A percentile compares a stretch with the other conserved stretches of the same genome.
phyloP scores from a whole-genome alignment of 1,140 invertebrate species.

The Spodoptera litura region DNA sequence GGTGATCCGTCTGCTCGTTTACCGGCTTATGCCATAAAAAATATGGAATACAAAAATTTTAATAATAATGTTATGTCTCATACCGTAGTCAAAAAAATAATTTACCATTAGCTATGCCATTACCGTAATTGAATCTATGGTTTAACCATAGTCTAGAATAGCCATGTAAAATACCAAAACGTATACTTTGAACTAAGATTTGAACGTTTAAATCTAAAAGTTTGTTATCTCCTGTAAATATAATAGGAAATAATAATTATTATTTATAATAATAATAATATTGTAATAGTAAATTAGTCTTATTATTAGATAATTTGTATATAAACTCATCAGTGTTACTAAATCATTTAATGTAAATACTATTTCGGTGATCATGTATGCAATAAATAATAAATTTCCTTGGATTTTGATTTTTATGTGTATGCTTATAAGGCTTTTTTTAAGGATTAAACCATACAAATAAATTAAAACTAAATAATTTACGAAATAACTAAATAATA shows the following conservation, averaged over 20 bases:
- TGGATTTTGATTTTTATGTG: slow-evolving; percentile 47
- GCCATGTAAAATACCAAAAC: slow-evolving; percentile 53
- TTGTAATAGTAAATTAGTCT: slow-evolving; percentile 60
- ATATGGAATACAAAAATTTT: too few species aligned
- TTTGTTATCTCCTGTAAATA: slow-evolving; percentile 70
- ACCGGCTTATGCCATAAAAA: too few species aligned
- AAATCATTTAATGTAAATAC: slow-evolving; percentile 81
- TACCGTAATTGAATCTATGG: slow-evolving; percentile 47
- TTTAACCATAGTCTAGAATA: slow-evolving; percentile 54
- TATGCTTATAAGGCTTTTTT: background rate
- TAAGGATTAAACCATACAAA: too few species aligned
- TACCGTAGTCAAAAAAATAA: slow-evolving; percentile 23
- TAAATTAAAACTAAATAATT: too few species aligned
- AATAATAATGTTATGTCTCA: slow-evolving; percentile 7
- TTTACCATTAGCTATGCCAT: slow-evolving; percentile 36
- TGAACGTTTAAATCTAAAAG: slow-evolving; percentile 56
- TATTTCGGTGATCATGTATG: slow-evolving; percentile 83
- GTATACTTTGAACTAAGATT: slow-evolving; percentile 69
- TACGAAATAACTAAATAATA: too few species aligned
- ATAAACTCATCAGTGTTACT: slow-evolving; percentile 81
- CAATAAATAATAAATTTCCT: slow-evolving; percentile 79
- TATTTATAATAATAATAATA: slow-evolving; percentile 64
- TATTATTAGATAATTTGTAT: slow-evolving; percentile 55
- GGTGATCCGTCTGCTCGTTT: too few species aligned
- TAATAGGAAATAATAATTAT: slow-evolving; percentile 9